These are phyloP conservation scores for Syrista parreyssii DNA, from an alignment of 2,888 invertebrate species.

Conservation along the genomic window DNA sequence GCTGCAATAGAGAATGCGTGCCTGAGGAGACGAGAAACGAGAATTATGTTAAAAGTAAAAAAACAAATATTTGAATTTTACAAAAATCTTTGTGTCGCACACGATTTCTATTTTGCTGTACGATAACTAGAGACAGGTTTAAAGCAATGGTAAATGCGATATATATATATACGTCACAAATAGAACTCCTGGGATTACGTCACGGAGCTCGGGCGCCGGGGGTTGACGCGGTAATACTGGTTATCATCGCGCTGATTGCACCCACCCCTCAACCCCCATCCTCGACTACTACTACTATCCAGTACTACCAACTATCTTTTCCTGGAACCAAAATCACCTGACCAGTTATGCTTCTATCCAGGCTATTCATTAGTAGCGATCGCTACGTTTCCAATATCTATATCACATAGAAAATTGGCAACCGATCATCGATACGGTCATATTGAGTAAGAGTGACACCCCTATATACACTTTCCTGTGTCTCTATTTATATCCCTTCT, in stretches of 20 bases:
- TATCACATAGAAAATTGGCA: not conserved
- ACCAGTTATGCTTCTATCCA: not conserved
- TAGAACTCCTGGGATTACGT: slow-evolving; percentile 54
- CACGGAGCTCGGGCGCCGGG: slow-evolving; percentile 41
- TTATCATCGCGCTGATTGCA: slow-evolving; percentile 61
- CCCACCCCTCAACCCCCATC: slow-evolving; percentile 31
- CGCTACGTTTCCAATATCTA: not conserved
- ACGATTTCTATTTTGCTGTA: not conserved
- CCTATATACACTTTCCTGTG: not conserved
- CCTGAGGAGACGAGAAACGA: not conserved
- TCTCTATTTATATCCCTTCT: not conserved
- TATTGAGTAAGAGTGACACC: not conserved
- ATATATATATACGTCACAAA: slow-evolving; percentile 32
- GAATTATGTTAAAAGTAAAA: not conserved
- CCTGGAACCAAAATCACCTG: not conserved
- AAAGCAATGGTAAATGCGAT: not conserved
- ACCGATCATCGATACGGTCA: not conserved
- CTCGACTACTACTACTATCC: slow-evolving; percentile 9
- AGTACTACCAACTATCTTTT: slow-evolving; percentile 29
- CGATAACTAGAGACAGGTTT: not conserved
- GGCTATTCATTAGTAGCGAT: slow-evolving; percentile 7
- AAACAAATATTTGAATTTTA: not conserved
- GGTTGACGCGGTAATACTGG: slow-evolving; percentile 59
- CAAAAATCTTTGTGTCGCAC: not conserved
- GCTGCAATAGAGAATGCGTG: not conserved